phyloP scores from a whole-genome alignment of 2,113 vertebrate genomes.

The Catharus minimus region DNA sequence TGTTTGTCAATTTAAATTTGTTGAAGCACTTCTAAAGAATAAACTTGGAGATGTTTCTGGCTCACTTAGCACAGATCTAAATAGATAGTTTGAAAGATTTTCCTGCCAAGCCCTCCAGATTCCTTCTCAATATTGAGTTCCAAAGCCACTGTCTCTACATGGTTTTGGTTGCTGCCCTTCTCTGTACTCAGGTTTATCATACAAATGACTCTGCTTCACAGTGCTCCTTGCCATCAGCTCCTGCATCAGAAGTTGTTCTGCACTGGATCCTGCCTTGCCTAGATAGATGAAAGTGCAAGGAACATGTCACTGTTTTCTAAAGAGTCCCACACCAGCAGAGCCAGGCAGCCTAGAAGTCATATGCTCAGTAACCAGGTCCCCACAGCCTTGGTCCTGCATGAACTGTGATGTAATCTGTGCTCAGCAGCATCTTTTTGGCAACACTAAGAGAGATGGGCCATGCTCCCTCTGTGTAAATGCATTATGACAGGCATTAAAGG shows the following conservation, averaged over 20 bases:
- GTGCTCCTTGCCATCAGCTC: neutral
- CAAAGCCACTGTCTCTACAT: neutral
- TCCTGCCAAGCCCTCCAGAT: neutral
- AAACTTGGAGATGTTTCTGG: neutral
- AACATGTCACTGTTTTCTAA: neutral
- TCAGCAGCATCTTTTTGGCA: neutral
- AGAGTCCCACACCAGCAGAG: neutral
- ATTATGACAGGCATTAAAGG: neutral
- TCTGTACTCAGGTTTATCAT: neutral
- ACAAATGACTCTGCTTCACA: neutral
- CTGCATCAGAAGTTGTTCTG: neutral
- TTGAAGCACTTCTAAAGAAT: neutral
- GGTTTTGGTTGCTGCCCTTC: neutral
- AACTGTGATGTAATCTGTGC: neutral
- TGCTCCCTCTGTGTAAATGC: accelerated
- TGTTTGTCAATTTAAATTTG: neutral
- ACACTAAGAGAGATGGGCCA: neutral
- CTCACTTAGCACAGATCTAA: neutral
- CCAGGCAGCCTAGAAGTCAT: neutral
- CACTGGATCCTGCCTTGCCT: neutral
- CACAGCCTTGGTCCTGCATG: neutral
- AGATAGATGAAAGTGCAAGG: neutral
- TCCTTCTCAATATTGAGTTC: neutral
- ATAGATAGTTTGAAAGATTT: neutral
- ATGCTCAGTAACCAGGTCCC: neutral